Base-by-base conservation (phyloP, 1,140 invertebrate species). In the Halesus radiatus region DNA sequence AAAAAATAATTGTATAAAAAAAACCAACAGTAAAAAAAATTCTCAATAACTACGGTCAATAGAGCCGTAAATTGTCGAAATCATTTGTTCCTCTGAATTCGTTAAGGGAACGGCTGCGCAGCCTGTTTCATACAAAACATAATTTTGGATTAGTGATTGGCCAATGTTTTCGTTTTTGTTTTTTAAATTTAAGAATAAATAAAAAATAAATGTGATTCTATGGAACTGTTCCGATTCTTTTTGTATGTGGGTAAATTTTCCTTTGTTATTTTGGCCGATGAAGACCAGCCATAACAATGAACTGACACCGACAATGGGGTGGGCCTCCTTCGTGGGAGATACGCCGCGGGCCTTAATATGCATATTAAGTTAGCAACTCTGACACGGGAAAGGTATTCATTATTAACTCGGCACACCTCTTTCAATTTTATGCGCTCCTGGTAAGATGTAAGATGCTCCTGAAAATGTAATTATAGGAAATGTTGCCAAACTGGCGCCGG, bases 401-500 rank as follows among this genome's bases (percentile, higher is more conserved):
- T 66, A 66, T 66, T 26, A 66, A 0, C 13, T 22, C 23, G 62
- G 62, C 62, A 66, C 62, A 66, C 62, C 62, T 66, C 62, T 66
- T 66, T 66, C 62, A 66, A 66, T 66, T 66, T 66, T 66, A 66
- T 66, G 62, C 32, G 62, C 62, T 66, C 62, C 62, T 8, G 62
- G n/a, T 66, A 66, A 66, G 62, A n/a, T n/a, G n/a, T n/a, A n/a
- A n/a, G n/a, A n/a, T n/a, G n/a, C n/a, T n/a, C n/a, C n/a, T 66
- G 62, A 66, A 66, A 66, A 66, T 66, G 23, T 66, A 37, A 66
- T 66, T 37, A 66, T 29, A n/a, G 62, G 62, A 37, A 66, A 66
- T 37, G 23, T 66, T 26, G 37, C 37, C 37, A 45, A 45, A 45
- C 37, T 13, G 37, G 37, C 10, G 13, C 8, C 37, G 37, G 37